A percentile compares a stretch with the other conserved stretches of the same genome.
These are phyloP conservation scores for Lottia gigantea DNA, from an alignment of 2,888 invertebrate species.

Conservation along the genomic window DNA sequence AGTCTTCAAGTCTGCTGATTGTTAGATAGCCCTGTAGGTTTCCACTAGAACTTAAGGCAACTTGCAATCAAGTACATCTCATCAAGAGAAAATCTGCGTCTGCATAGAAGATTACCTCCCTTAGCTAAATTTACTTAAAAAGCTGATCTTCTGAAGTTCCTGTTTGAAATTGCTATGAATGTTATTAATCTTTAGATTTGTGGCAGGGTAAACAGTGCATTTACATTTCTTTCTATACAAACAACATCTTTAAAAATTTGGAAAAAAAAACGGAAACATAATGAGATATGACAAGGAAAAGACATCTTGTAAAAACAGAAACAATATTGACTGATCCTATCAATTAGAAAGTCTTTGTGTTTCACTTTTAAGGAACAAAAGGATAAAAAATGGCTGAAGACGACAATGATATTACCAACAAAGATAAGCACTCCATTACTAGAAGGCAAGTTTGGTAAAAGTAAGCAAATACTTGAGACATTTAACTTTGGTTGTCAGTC, in stretches of 20 bases:
- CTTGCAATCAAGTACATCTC: conserved; percentile 7
- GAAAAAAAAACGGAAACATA: no score
- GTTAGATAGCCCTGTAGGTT: conserved; percentile 6
- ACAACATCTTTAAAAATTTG: no score
- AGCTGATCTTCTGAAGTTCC: no score
- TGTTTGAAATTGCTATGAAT: no score
- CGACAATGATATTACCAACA: not conserved
- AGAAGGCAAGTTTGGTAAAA: conserved; percentile 3
- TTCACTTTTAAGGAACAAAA: not conserved
- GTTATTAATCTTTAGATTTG: no score
- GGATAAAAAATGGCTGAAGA: not conserved
- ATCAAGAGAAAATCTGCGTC: not conserved
- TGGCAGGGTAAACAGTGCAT: no score
- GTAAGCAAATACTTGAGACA: conserved; percentile 3
- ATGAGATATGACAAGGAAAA: no score
- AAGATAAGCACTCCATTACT: conserved; percentile 9
- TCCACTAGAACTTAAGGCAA: conserved; percentile 3
- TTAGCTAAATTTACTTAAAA: not conserved
- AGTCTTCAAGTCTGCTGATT: not conserved
- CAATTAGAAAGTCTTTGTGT: no score
- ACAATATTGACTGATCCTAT: no score
- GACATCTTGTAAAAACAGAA: no score
- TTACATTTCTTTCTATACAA: no score
- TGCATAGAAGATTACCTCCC: not conserved
- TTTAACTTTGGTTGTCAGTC: not conserved